Conservation (phyloP, 2,113 vertebrate genomes). For the Lagopus muta region DNA sequence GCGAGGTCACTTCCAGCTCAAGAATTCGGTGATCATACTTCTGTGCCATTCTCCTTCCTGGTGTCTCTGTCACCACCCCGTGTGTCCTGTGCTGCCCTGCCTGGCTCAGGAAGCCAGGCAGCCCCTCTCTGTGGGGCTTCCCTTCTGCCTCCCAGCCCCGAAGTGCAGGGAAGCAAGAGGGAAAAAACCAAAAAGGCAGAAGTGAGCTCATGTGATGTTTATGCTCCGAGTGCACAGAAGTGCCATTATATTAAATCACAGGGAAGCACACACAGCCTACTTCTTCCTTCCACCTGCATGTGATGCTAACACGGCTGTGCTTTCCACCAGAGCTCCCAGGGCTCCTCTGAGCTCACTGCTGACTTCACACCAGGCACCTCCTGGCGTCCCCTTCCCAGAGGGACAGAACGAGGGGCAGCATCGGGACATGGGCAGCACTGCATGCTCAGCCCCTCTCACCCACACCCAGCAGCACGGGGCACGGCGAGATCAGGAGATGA, state of each 20-base stretch:
- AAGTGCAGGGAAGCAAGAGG: neutral
- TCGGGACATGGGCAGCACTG: too few species aligned
- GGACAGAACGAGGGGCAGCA: neutral
- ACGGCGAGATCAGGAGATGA: neutral
- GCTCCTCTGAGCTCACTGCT: neutral
- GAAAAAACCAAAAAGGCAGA: neutral
- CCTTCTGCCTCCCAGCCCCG: neutral
- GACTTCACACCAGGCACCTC: too few species aligned
- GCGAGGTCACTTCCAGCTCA: neutral
- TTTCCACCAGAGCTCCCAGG: neutral
- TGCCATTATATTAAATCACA: neutral
- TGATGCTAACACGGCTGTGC: neutral
- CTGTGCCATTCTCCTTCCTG: neutral
- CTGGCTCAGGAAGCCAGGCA: neutral
- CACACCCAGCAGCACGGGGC: accelerated
- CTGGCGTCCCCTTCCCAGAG: too few species aligned
- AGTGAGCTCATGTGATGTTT: neutral
- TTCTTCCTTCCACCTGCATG: neutral
- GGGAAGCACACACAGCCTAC: neutral
- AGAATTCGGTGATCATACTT: neutral
- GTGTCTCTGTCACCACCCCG: neutral
- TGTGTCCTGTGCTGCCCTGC: neutral
- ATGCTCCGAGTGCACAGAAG: neutral
- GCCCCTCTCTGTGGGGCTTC: neutral
- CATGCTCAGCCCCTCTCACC: neutral